Conservation (phyloP, 2,113 vertebrate species). For the Grantiella picta region DNA sequence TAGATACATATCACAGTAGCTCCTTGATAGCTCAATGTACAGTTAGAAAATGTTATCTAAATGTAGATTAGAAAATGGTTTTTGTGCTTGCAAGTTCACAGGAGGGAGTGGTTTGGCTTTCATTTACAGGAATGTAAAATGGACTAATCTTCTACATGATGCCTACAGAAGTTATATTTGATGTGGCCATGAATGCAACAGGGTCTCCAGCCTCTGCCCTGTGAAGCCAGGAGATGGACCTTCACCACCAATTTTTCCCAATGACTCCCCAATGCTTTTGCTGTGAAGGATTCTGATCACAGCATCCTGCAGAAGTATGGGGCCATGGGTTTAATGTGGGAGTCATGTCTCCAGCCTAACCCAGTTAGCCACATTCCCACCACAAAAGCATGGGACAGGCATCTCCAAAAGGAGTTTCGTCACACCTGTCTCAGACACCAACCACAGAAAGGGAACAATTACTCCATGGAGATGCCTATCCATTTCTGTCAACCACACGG, state of each 20-base stretch:
- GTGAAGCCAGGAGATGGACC: neutral
- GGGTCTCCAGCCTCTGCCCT: neutral
- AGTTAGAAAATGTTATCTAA: neutral
- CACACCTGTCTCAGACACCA: neutral
- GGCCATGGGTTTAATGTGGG: neutral
- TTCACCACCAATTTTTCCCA: neutral
- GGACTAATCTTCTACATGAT: neutral
- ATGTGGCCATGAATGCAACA: rapidly evolving
- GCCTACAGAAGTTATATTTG: neutral
- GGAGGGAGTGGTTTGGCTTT: neutral
- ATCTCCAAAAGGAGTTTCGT: neutral
- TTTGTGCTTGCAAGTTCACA: neutral
- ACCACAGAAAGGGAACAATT: neutral
- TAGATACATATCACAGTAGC: neutral
- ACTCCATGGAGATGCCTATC: neutral
- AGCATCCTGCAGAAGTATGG: neutral
- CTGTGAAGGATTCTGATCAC: neutral
- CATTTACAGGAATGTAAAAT: neutral
- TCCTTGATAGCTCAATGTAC: neutral
- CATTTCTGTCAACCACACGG: neutral
- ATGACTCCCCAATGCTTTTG: neutral
- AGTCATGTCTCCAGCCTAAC: neutral
- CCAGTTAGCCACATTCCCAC: neutral
- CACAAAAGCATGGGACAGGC: neutral
- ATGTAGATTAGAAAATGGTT: neutral